phyloP scores from a whole-genome alignment of 2,797 vertebrate genomes.

The Trachurus trachurus region DNA sequence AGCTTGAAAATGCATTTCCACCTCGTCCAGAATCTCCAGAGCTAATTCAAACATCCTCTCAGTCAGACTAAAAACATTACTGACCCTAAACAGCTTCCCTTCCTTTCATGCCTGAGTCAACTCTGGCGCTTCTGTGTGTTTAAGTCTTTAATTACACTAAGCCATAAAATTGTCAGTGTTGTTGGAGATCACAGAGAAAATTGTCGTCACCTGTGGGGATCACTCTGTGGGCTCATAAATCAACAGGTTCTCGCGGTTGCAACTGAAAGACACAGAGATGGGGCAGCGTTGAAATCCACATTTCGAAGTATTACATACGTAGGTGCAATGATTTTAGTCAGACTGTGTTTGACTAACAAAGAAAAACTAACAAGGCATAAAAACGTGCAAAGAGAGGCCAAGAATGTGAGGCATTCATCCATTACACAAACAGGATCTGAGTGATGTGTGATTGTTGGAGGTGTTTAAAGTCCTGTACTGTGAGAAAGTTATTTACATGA shows the following conservation, averaged over 20 bases:
- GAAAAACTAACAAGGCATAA: conserved; percentile 18
- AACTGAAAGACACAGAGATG: conserved; percentile 11
- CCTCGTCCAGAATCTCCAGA: conserved; percentile 26
- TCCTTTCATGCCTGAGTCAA: conserved; percentile 57
- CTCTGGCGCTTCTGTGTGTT: conserved; percentile 50
- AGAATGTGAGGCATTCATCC: conserved; percentile 43
- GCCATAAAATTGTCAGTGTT: conserved; percentile 70
- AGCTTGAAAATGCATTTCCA: conserved; percentile 3
- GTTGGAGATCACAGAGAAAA: conserved; percentile 65
- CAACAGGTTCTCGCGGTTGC: conserved; percentile 5
- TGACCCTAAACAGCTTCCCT: conserved; percentile 37
- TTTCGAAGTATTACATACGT: not conserved
- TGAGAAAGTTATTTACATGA: conserved; percentile 18
- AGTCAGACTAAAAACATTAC: conserved; percentile 24
- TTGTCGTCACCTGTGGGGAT: conserved; percentile 70
- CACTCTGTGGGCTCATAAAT: conserved; percentile 60
- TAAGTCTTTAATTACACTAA: conserved; percentile 64
- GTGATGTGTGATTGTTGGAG: conserved; percentile 31
- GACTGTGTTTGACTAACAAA: not conserved
- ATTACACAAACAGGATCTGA: conserved; percentile 39
- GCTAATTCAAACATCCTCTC: conserved; percentile 26
- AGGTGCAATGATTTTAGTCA: not conserved
- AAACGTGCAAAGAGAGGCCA: conserved; percentile 15
- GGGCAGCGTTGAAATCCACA: not conserved
- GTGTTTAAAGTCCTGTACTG: conserved; percentile 21